These are phyloP conservation scores for Gila robusta DNA, from an alignment of 2,797 vertebrate species.

Conservation along the genomic window DNA sequence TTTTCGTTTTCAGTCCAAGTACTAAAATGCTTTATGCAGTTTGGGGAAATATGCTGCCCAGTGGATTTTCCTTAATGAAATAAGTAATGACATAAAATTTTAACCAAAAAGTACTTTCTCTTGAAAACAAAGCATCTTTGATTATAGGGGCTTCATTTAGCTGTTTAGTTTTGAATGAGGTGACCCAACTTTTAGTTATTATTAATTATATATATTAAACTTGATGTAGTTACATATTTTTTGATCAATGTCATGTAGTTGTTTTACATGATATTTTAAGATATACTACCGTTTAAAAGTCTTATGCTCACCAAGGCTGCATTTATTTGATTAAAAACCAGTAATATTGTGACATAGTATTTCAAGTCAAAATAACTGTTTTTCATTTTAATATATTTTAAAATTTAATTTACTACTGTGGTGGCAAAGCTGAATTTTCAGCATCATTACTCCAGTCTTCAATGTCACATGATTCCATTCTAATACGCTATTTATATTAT, in stretches of 20 bases:
- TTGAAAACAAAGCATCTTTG: slow-evolving; percentile 45
- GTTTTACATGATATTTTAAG: neutral
- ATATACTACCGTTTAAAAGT: neutral
- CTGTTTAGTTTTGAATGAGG: slow-evolving; percentile 11
- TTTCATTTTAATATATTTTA: neutral
- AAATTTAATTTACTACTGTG: neutral
- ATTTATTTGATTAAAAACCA: neutral
- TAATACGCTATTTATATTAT: neutral
- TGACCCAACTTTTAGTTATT: neutral
- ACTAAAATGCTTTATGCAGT: slow-evolving; percentile 1
- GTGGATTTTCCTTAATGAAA: neutral
- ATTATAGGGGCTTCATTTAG: slow-evolving; percentile 37
- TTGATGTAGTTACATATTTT: neutral
- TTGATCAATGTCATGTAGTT: neutral
- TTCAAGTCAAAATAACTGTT: neutral
- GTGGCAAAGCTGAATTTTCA: neutral
- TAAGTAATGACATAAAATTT: neutral
- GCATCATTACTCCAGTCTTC: neutral
- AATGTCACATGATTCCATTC: neutral
- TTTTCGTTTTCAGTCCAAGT: slow-evolving; percentile 8
- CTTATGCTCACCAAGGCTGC: neutral
- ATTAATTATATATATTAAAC: neutral
- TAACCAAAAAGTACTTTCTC: neutral
- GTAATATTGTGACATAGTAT: neutral
- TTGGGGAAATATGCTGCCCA: neutral